Percentiles rank a stretch among this genome's conserved stretches.
Conservation (phyloP, 2,888 invertebrate species). For the Heliothis peltigera region DNA sequence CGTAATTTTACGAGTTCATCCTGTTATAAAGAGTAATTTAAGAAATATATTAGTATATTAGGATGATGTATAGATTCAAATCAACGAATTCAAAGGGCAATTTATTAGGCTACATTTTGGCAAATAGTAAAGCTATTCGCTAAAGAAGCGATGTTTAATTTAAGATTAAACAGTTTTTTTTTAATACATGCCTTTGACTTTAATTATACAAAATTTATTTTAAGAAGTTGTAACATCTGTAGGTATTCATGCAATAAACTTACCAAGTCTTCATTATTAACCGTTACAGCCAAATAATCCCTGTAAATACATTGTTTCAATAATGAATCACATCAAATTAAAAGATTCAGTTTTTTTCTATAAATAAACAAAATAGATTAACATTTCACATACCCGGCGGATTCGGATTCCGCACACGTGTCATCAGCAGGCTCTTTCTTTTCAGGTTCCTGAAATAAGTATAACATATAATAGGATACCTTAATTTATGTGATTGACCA, state of each 20-base stretch:
- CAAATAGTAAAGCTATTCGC: too few relatives aligned
- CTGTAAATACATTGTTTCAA: slow-evolving; percentile 74
- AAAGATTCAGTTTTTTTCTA: too few relatives aligned
- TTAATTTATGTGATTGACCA: too few relatives aligned
- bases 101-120: too few relatives aligned
- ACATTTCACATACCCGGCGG: slow-evolving; percentile 77
- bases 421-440: slow-evolving; percentile 74
- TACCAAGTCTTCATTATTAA: slow-evolving; percentile 81
- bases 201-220: too few relatives aligned
- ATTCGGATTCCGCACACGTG: slow-evolving; percentile 82
- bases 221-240: too few relatives aligned
- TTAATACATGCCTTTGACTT: too few relatives aligned
- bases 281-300: slow-evolving; percentile 79
- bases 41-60: not conserved
- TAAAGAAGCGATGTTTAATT: too few relatives aligned
- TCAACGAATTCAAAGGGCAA: not conserved
- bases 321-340: too few relatives aligned
- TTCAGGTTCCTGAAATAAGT: slow-evolving; percentile 62
- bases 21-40: slow-evolving; percentile 63
- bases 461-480: not conserved
- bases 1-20: slow-evolving; percentile 86
- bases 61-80: too few relatives aligned
- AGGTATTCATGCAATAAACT: slow-evolving; percentile 37
- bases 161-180: too few relatives aligned
- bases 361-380: too few relatives aligned